Evolutionary conservation across 2,888 invertebrate genomes (phyloP).

Genomic region (Apodemia zela): DNA sequence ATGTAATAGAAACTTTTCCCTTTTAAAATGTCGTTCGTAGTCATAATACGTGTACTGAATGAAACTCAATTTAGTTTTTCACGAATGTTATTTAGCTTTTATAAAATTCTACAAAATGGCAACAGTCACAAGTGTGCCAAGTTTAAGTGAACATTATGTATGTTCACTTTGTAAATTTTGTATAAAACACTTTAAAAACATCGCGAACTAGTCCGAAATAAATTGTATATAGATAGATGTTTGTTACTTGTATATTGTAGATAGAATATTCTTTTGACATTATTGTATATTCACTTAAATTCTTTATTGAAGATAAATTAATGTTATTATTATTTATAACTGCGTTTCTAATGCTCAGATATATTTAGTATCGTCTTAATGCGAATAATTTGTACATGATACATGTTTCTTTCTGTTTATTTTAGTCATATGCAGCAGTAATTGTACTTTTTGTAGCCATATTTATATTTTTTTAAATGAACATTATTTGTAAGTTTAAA

Average conservation of each 20-base stretch:
- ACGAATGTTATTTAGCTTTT: slow-evolving; percentile 18
- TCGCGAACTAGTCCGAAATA: slow-evolving; percentile 77
- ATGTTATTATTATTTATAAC: slow-evolving; percentile 71
- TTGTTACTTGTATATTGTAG: slow-evolving; percentile 80
- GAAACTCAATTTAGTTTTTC: slow-evolving; percentile 19
- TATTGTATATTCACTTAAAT: slow-evolving; percentile 69
- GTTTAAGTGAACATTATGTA: slow-evolving; percentile 45
- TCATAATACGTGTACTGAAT: slow-evolving; percentile 1
- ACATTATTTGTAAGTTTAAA: slow-evolving; percentile 73
- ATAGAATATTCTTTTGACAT: slow-evolving; percentile 76
- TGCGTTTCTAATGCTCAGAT: slow-evolving; percentile 57
- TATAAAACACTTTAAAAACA: slow-evolving; percentile 55
- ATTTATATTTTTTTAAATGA: slow-evolving; percentile 75
- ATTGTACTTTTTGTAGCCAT: slow-evolving; percentile 70
- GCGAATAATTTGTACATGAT: slow-evolving; percentile 57
- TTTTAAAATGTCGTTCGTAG: slow-evolving; percentile 11
- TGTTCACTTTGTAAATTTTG: slow-evolving; percentile 64
- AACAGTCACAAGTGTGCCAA: slow-evolving; percentile 22
- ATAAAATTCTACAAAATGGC: slow-evolving; percentile 17
- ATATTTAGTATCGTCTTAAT: slow-evolving; percentile 45
- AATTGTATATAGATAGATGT: slow-evolving; percentile 79
- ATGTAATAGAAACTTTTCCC: neutral
- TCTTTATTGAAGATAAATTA: slow-evolving; percentile 54
- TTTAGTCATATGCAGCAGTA: slow-evolving; percentile 59
- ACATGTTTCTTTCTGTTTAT: slow-evolving; percentile 47